These are phyloP conservation scores for Pyxicephalus adspersus DNA, from an alignment of 2,113 vertebrate genomes.

Conservation along the genomic window DNA sequence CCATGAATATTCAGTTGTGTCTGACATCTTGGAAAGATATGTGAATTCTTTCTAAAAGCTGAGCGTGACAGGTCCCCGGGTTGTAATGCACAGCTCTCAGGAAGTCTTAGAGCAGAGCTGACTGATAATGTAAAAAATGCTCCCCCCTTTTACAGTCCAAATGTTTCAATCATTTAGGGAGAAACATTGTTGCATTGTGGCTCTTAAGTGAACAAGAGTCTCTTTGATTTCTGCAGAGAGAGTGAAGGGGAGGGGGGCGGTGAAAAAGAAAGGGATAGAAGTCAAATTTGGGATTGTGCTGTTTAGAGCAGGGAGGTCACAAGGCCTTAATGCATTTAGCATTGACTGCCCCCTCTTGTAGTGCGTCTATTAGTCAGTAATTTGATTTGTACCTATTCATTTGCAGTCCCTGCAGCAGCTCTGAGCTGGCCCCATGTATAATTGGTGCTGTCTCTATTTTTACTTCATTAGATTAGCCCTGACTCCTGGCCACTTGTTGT, in stretches of 20 bases:
- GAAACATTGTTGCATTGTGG: slow-evolving; percentile 71
- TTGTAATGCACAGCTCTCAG: slow-evolving; percentile 42
- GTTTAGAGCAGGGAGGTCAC: slow-evolving; percentile 85
- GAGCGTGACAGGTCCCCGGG: slow-evolving; percentile 12
- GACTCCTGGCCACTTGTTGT: slow-evolving; percentile 97
- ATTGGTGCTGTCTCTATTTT: slow-evolving; percentile 93
- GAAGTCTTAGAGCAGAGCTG: slow-evolving; percentile 36
- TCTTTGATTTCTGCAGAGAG: slow-evolving; percentile 75
- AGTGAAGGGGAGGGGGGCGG: background rate
- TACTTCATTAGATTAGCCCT: slow-evolving; percentile 98
- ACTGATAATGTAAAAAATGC: slow-evolving; percentile 58
- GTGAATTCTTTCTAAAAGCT: slow-evolving; percentile 45
- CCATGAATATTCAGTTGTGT: slow-evolving; percentile 16
- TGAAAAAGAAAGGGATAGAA: slow-evolving; percentile 66
- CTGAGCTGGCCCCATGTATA: slow-evolving; percentile 90
- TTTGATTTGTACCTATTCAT: slow-evolving; percentile 93
- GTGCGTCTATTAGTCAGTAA: slow-evolving; percentile 90
- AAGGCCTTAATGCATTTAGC: slow-evolving; percentile 89
- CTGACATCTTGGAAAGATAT: slow-evolving; percentile 39
- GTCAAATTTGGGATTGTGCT: slow-evolving; percentile 81
- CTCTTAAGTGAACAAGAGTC: slow-evolving; percentile 76
- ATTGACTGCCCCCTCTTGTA: slow-evolving; percentile 88
- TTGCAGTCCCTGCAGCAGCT: slow-evolving; percentile 89
- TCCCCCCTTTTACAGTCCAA: slow-evolving; percentile 72
- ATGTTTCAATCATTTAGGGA: slow-evolving; percentile 83